A percentile compares a stretch with the other conserved stretches of the same genome.
phyloP scores from a whole-genome alignment of 2,888 invertebrate genomes.

The Andrena chrysosceles region DNA sequence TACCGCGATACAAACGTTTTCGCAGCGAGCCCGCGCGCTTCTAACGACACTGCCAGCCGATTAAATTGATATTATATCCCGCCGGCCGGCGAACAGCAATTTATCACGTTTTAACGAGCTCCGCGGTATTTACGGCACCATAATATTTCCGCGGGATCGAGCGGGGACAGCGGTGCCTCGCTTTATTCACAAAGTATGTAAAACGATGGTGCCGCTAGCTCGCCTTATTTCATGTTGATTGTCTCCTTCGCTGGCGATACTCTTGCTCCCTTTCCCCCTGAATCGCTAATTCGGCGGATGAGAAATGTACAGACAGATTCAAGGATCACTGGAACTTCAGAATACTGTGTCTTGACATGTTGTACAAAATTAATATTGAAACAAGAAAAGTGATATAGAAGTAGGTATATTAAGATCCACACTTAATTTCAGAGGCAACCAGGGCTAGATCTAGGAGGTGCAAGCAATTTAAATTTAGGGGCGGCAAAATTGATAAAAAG shows the following conservation, averaged over 20 bases:
- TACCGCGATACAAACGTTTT: conserved; percentile 38
- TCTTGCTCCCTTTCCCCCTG: neutral
- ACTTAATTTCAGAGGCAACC: too few species aligned
- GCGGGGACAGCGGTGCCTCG: conserved; percentile 13
- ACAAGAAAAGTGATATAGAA: too few species aligned
- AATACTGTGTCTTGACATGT: too few species aligned
- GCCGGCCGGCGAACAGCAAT: conserved; percentile 46
- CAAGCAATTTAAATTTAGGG: too few species aligned
- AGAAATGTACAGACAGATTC: neutral
- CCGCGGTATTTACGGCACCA: conserved; percentile 46
- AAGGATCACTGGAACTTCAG: too few species aligned
- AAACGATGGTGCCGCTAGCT: conserved; percentile 20
- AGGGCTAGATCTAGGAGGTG: too few species aligned
- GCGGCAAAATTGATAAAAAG: too few species aligned
- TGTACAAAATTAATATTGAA: too few species aligned
- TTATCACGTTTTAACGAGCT: conserved; percentile 66
- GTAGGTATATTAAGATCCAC: too few species aligned
- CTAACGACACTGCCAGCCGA: conserved; percentile 52
- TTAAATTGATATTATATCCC: conserved; percentile 61
- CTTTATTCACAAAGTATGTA: conserved; percentile 45
- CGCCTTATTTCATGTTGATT: conserved; percentile 39
- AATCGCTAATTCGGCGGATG: conserved; percentile 13
- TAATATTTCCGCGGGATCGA: conserved; percentile 39
- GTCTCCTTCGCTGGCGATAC: conserved; percentile 1
- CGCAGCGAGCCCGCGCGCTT: neutral